A percentile compares a stretch with the other conserved stretches of the same genome.
Evolutionary conservation across 1,140 invertebrate species (phyloP).

Genomic region (Drosophila chauvacae): DNA sequence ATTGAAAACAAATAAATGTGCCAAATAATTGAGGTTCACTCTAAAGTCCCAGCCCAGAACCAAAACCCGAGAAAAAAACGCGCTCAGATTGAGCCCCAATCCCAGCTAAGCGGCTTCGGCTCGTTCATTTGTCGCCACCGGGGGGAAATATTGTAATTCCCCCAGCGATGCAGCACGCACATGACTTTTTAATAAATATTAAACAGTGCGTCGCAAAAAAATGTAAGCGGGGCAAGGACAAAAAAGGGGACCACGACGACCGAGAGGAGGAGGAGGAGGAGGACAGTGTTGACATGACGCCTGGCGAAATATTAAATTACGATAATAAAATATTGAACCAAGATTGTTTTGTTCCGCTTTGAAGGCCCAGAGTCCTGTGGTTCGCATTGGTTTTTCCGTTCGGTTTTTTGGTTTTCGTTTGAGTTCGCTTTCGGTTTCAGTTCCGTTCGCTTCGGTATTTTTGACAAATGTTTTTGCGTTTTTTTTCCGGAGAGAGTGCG

Average conservation of each 20-base stretch:
- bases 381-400: constrained; percentile 32
- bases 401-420: constrained; percentile 13
- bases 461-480: constrained; percentile 73
- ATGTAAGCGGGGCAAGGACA: constrained; percentile 25
- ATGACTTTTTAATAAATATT: constrained; percentile 83
- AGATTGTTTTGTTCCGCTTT: constrained; percentile 70
- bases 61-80: constrained; percentile 6
- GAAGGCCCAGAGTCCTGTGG: constrained; percentile 48
- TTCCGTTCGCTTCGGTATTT: constrained; percentile 47
- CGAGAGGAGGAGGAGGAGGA: background rate
- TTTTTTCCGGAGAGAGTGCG: background rate
- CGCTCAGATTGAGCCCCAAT: constrained; percentile 46
- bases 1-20: constrained; percentile 3
- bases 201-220: constrained; percentile 69
- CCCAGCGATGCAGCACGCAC: constrained; percentile 71
- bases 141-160: constrained; percentile 63
- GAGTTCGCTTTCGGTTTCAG: constrained; percentile 2
- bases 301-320: constrained; percentile 72
- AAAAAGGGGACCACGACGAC: constrained; percentile 3
- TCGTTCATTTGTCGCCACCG: constrained; percentile 48
- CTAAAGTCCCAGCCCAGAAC: constrained; percentile 14
- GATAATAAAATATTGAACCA: constrained; percentile 79
- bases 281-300: constrained; percentile 31
- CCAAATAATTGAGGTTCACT: constrained; percentile 23
- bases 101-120: constrained; percentile 55